A percentile compares a stretch with the other conserved stretches of the same genome.
Conservation (phyloP, 2,113 vertebrate genomes). For the Loxodonta africana region DNA sequence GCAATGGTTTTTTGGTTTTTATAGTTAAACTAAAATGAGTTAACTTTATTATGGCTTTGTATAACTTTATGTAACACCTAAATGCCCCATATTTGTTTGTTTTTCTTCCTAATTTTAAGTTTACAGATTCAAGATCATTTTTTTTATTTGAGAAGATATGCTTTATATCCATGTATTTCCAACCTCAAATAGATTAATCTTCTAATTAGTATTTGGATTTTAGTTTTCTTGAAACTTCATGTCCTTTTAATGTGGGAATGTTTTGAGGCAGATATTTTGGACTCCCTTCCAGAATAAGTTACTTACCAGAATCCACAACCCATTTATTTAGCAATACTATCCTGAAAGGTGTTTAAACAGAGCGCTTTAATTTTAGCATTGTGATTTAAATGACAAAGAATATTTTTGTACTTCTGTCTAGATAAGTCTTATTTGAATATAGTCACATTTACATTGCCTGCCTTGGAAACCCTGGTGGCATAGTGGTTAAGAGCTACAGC, state of each 20-base stretch:
- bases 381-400: background rate
- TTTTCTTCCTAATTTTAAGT: background rate
- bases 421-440: conserved; percentile 1
- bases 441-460: background rate
- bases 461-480: too few species aligned
- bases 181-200: background rate
- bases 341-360: conserved; percentile 27
- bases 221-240: background rate
- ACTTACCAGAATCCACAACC: background rate
- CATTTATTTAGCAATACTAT: conserved; percentile 2
- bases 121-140: background rate
- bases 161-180: background rate
- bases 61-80: background rate
- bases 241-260: background rate
- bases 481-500: too few species aligned
- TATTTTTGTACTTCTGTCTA: background rate
- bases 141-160: background rate
- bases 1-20: too few species aligned
- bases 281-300: conserved; percentile 15
- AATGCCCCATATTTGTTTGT: background rate
- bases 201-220: conserved; percentile 23
- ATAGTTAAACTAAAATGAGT: background rate
- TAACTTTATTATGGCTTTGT: background rate
- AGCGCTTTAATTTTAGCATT: background rate
- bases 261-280: conserved; percentile 7